phyloP scores from a whole-genome alignment of 1,140 invertebrate genomes.

The Drosophila kohkoa region DNA sequence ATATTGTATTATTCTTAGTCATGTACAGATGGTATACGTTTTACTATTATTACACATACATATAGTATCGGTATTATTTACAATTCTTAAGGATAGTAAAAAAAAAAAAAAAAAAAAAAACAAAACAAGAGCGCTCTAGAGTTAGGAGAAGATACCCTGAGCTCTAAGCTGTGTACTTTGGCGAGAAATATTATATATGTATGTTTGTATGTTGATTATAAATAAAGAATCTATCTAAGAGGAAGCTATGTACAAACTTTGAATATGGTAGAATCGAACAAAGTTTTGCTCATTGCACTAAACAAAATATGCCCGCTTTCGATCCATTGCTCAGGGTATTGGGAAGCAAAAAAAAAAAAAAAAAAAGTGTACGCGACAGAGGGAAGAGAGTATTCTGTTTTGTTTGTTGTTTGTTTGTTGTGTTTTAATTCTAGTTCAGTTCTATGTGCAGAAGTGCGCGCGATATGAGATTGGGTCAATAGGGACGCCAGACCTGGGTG shows the following conservation, averaged over 20 bases:
- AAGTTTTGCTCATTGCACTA: no score
- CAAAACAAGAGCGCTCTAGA: background rate
- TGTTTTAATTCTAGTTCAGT: constrained; percentile 50
- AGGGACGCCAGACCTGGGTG: constrained; percentile 85
- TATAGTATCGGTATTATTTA: background rate
- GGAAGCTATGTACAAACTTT: no score
- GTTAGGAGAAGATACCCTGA: no score
- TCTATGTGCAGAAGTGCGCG: constrained; percentile 66
- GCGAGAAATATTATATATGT: no score
- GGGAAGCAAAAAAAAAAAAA: background rate
- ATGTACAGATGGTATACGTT: constrained; percentile 4
- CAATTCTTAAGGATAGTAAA: background rate
- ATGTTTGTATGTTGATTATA: no score
- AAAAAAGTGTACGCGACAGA: no score
- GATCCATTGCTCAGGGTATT: background rate
- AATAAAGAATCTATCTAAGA: no score
- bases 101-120: background rate
- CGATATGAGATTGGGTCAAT: constrained; percentile 75
- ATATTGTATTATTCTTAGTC: constrained; percentile 8
- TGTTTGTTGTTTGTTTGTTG: no score
- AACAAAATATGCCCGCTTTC: no score
- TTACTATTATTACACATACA: background rate
- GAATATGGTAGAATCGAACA: no score
- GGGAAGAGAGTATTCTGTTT: no score
- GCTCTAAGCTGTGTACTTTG: no score